Base-by-base conservation (phyloP, 2,797 vertebrate species). In the Cyclopterus lumpus region DNA sequence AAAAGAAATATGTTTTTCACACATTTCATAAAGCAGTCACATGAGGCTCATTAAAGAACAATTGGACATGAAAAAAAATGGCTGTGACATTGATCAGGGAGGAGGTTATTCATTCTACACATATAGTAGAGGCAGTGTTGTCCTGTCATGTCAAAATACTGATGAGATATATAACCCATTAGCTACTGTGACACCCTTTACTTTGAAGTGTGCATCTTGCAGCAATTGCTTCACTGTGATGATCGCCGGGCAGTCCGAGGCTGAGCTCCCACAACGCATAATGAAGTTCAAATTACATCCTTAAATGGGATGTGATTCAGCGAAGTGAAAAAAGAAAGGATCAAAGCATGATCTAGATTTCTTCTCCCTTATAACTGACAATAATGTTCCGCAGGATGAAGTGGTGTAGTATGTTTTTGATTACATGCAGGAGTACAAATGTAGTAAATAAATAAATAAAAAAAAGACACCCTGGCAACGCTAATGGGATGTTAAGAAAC, bases 21-120 rank as follows among this genome's bases (percentile, higher is more conserved):
- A 84, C 74, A 40, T 82, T 83, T 90, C 76, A 82, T 81, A 81
- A 91, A 88, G 78, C 69, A 84, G 90, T 88, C 93, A 85, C 77
- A 88, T 51, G 93, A 94, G 92, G 93, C 92, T 93, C 91, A 94
- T 94, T 95, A 95, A 86, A 87, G 81, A 83, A 81, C 85, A 89
- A 85, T 80, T 85, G 82, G 87, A 75, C 70, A 73, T 85, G 78
- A 26, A 75, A 80, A 88, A 77, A 49, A 77, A 80, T 42, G 79
- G 74, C 86, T 28, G 15, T 83, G 86, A 92, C 89, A 93, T 77
- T 90, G 92, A 94, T 94, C 89, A 86, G 80, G 69, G 49, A 68
- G 76, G 76, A 77, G 77, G 79, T 79, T 84, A 78, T 84, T 90
- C 81, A 71, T 80, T 77, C 55, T 69, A 80, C 83, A 85, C 78